phyloP scores from a whole-genome alignment of 2,113 vertebrate genomes.

The Corydoras maculifer region DNA sequence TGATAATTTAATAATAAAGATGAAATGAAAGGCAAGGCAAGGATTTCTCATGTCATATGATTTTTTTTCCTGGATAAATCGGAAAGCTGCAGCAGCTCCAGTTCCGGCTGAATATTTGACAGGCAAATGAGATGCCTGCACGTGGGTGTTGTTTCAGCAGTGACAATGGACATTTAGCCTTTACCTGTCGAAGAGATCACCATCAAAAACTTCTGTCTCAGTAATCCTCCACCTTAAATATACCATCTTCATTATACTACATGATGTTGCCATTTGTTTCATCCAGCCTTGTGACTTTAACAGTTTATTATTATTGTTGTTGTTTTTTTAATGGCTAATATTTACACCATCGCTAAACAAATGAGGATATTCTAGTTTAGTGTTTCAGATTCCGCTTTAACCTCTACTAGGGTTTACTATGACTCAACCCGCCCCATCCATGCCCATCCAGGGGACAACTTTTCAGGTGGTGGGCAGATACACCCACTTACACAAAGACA shows the following conservation, averaged over 20 bases:
- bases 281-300: not conserved
- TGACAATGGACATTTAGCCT: constrained; percentile 8
- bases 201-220: not conserved
- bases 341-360: not conserved
- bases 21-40: too few species aligned
- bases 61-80: not conserved
- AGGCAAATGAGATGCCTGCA: constrained; percentile 27
- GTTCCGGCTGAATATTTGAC: constrained; percentile 23
- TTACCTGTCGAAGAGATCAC: constrained; percentile 4
- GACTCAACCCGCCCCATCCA: too few species aligned
- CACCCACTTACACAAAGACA: too few species aligned
- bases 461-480: too few species aligned
- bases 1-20: too few species aligned
- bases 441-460: too few species aligned
- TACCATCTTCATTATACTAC: not conserved
- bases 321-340: not conserved
- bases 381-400: too few species aligned
- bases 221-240: too few species aligned
- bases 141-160: constrained; percentile 11
- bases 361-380: not conserved
- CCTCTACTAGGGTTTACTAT: too few species aligned
- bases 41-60: too few species aligned
- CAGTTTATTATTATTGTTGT: not conserved
- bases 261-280: not conserved
- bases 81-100: constrained; percentile 6